Percentiles rank a stretch among this genome's conserved stretches.
Conservation (phyloP, 2,888 invertebrate genomes). For the Coenonympha arcania region DNA sequence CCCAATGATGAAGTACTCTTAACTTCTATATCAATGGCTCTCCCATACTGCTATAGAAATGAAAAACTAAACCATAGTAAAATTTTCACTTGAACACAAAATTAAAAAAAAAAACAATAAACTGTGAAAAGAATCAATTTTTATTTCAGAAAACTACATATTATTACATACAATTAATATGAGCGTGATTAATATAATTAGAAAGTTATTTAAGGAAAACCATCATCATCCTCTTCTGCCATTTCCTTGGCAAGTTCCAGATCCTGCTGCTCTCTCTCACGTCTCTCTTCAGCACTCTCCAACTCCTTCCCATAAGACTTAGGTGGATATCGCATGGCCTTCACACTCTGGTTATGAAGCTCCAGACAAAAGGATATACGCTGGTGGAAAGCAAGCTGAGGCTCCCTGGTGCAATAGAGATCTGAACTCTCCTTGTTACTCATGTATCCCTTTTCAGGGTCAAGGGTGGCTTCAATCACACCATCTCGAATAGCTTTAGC, state of each 20-base stretch:
- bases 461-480: constrained; percentile 97
- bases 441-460: constrained; percentile 97
- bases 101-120: no score
- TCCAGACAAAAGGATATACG: constrained; percentile 98
- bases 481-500: constrained; percentile 98
- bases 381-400: constrained; percentile 96
- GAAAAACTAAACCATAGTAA: no score
- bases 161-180: constrained; percentile 13
- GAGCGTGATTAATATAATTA: neutral
- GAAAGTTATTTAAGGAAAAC: constrained; percentile 75
- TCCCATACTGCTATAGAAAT: no score
- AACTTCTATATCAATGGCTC: no score
- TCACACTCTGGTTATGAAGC: constrained; percentile 98
- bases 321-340: constrained; percentile 99
- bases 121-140: no score
- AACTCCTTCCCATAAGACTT: constrained; percentile 98
- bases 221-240: constrained; percentile 99
- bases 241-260: constrained; percentile 99
- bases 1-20: no score
- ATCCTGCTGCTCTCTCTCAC: constrained; percentile 98
- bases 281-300: constrained; percentile 96
- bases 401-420: constrained; percentile 96
- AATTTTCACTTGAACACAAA: no score
- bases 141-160: constrained; percentile 25
- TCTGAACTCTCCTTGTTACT: constrained; percentile 98